phyloP scores from a whole-genome alignment of 2,888 invertebrate species.

The Fragum fragum region DNA sequence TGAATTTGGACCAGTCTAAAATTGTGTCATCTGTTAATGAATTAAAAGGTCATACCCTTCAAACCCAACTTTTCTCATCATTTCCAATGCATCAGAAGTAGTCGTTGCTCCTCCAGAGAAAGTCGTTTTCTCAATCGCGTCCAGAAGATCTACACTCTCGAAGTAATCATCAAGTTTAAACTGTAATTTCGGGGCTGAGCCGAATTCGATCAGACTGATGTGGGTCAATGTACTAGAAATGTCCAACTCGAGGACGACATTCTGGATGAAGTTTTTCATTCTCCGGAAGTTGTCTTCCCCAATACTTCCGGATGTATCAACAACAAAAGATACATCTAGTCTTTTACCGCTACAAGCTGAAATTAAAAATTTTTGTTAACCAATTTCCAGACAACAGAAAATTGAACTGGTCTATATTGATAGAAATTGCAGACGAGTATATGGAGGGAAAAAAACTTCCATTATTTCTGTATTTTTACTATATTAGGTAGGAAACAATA shows the following conservation, averaged over 20 bases:
- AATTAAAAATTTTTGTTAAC: neutral
- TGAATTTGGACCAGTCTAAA: no score
- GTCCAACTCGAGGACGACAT: slow-evolving; percentile 50
- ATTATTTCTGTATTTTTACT: neutral
- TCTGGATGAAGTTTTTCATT: slow-evolving; percentile 55
- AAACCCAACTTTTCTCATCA: slow-evolving; percentile 60
- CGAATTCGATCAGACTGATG: slow-evolving; percentile 65
- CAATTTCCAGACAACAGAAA: neutral
- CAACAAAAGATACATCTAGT: slow-evolving; percentile 59
- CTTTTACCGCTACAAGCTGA: slow-evolving; percentile 53
- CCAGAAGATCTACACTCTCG: slow-evolving; percentile 57
- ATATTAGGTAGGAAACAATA: no score
- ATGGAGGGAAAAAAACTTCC: neutral
- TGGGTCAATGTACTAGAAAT: slow-evolving; percentile 40
- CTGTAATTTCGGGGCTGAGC: slow-evolving; percentile 54
- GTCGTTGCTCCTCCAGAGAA: slow-evolving; percentile 69
- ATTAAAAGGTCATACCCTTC: no score
- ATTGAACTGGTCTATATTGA: no score
- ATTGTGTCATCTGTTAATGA: no score
- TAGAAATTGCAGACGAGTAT: neutral
- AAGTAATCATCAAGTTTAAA: slow-evolving; percentile 67
- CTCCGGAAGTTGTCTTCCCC: slow-evolving; percentile 56
- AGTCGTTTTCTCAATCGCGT: slow-evolving; percentile 55
- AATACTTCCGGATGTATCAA: slow-evolving; percentile 62
- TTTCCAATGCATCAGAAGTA: slow-evolving; percentile 72